Conservation (phyloP, 2,797 vertebrate genomes). For the Premnoplex brunnescens region DNA sequence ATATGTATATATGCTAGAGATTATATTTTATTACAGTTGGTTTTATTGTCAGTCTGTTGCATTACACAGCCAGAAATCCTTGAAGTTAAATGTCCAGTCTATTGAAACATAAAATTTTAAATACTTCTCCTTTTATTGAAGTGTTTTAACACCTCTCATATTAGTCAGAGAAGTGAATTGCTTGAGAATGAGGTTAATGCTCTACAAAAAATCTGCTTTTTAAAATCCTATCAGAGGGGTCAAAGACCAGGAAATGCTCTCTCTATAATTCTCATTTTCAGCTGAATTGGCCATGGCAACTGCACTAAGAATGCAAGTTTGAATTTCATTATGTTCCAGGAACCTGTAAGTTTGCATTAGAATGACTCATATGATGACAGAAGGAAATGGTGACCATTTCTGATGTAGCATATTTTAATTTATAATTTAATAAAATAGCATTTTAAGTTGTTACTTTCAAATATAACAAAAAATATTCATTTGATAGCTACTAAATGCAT, state of each 20-base stretch:
- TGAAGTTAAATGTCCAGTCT: conserved; percentile 51
- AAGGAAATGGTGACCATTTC: conserved; percentile 63
- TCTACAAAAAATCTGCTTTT: conserved; percentile 71
- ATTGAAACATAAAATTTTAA: conserved; percentile 67
- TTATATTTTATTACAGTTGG: conserved; percentile 23
- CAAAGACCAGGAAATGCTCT: conserved; percentile 77
- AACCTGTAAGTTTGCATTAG: conserved; percentile 77
- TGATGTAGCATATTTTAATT: conserved; percentile 71
- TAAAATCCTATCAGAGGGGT: conserved; percentile 72
- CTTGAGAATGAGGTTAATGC: conserved; percentile 68
- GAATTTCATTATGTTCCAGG: conserved; percentile 74
- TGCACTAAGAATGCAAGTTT: conserved; percentile 72
- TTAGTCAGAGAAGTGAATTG: conserved; percentile 65
- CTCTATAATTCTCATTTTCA: conserved; percentile 77
- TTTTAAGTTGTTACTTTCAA: conserved; percentile 67
- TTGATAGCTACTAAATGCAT: conserved; percentile 59
- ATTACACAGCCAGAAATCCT: conserved; percentile 48
- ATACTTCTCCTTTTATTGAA: conserved; percentile 63
- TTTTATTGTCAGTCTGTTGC: conserved; percentile 11
- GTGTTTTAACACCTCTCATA: conserved; percentile 68
- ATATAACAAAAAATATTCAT: conserved; percentile 56
- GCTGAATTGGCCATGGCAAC: conserved; percentile 73
- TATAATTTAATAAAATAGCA: conserved; percentile 68
- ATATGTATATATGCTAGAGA: neutral
- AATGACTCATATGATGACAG: conserved; percentile 66